Evolutionary conservation across 2,113 vertebrate genomes (phyloP).

Genomic region (Heterocephalus glaber): DNA sequence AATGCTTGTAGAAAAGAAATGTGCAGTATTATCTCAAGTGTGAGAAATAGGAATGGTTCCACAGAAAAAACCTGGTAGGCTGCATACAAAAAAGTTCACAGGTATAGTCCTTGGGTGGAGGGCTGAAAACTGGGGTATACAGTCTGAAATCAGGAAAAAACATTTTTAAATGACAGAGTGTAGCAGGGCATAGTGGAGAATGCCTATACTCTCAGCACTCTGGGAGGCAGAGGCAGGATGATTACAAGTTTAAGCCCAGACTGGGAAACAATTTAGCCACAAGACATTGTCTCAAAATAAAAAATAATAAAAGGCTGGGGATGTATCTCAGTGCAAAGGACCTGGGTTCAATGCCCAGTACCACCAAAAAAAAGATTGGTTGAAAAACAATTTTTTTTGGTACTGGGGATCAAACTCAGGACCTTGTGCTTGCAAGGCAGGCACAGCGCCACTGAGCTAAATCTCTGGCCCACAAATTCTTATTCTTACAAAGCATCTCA

Average conservation of each 20-base stretch:
- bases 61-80: neutral
- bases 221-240: neutral
- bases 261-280: neutral
- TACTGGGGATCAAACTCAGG: too few species aligned
- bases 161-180: neutral
- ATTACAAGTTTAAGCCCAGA: neutral
- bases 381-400: neutral
- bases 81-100: neutral
- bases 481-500: neutral
- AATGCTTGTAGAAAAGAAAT: neutral
- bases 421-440: too few species aligned
- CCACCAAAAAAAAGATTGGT: neutral
- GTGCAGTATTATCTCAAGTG: neutral
- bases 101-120: neutral
- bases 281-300: neutral
- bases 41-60: neutral
- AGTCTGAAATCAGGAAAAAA: neutral
- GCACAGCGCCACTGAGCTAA: too few species aligned
- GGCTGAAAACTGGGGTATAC: neutral
- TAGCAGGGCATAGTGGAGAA: neutral
- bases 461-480: neutral
- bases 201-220: neutral
- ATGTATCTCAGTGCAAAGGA: neutral
- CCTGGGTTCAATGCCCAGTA: neutral
- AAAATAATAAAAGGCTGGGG: neutral